These are phyloP conservation scores for Bombus fervidus DNA, from an alignment of 1,140 invertebrate genomes.

Conservation along the genomic window DNA sequence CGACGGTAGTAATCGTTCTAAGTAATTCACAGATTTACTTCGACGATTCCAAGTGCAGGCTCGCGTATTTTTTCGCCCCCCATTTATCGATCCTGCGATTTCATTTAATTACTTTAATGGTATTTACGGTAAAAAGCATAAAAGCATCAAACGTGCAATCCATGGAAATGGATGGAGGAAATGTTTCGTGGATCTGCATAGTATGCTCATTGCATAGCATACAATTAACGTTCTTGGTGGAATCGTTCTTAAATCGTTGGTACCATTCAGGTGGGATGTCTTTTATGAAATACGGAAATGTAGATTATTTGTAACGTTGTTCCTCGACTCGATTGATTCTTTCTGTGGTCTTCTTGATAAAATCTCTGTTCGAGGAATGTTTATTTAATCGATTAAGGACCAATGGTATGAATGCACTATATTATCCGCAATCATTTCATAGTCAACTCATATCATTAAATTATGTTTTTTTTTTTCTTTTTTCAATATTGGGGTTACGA, in stretches of 20 bases:
- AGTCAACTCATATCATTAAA: not conserved
- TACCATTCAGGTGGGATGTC: not conserved
- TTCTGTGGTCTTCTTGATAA: not conserved
- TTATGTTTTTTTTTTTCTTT: not conserved
- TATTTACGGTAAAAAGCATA: not conserved
- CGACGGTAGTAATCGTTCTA: conserved; percentile 50
- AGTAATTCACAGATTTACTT: conserved; percentile 54
- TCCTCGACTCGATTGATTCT: not conserved
- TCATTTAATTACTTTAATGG: conserved; percentile 9
- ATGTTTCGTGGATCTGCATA: not conserved
- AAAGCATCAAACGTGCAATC: too few relatives aligned
- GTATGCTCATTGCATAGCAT: not conserved
- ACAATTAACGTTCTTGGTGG: not conserved
- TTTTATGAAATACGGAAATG: not conserved
- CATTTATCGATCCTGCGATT: not conserved
- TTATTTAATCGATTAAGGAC: too few relatives aligned
- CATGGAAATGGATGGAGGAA: not conserved
- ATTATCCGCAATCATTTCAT: too few relatives aligned
- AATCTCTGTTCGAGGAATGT: not conserved
- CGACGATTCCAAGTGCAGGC: not conserved
- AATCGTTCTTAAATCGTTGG: not conserved
- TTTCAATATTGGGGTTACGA: not conserved
- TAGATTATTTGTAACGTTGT: not conserved
- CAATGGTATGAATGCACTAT: too few relatives aligned
- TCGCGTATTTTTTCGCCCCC: not conserved